Percentiles rank a stretch among this genome's conserved stretches.
Evolutionary conservation across 2,113 vertebrate species (phyloP).

Genomic region (Coracopsis vasa): DNA sequence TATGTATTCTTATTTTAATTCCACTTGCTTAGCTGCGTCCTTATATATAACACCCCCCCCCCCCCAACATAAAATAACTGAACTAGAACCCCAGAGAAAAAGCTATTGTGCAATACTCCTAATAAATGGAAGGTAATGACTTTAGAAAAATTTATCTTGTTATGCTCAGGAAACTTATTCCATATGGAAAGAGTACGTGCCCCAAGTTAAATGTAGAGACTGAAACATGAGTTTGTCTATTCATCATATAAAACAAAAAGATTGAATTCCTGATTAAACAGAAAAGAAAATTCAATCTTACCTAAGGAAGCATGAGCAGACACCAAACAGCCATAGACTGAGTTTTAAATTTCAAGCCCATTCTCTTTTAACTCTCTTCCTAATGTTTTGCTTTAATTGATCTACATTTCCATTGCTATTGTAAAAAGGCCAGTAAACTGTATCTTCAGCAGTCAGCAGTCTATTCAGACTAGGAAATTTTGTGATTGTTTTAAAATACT

Average conservation of each 20-base stretch:
- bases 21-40: neutral
- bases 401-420: neutral
- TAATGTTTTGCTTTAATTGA: neutral
- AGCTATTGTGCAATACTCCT: neutral
- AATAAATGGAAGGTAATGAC: neutral
- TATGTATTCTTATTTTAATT: neutral
- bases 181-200: neutral
- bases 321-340: accelerated
- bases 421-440: neutral
- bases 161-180: neutral
- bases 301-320: neutral
- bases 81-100: neutral
- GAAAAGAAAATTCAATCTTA: neutral
- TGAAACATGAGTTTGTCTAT: neutral
- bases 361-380: neutral
- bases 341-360: neutral
- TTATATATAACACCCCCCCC: neutral
- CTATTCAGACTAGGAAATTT: neutral
- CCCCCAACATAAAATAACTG: neutral
- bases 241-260: neutral
- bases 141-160: neutral
- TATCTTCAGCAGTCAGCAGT: neutral
- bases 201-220: neutral
- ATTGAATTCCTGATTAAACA: neutral
- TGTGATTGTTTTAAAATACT: conserved; percentile 28